Conservation (phyloP, 2,113 vertebrate species). For the Ciconia boyciana region DNA sequence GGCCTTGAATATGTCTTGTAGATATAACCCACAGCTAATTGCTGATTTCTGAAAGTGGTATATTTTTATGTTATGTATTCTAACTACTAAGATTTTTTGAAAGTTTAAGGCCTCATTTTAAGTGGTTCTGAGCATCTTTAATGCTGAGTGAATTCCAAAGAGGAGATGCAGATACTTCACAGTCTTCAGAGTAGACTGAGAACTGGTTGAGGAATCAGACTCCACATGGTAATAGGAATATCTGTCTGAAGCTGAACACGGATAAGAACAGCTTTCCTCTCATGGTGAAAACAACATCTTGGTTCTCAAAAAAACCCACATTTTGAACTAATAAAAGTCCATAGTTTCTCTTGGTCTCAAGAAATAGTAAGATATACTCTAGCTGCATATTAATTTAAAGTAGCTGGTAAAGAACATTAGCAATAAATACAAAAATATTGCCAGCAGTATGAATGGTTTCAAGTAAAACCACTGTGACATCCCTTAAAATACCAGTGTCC, state of each 20-base stretch:
- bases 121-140: background rate
- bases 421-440: background rate
- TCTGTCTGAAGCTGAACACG: background rate
- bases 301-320: fast-evolving
- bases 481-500: background rate
- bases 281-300: background rate
- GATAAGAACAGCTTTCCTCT: background rate
- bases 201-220: background rate
- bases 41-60: background rate
- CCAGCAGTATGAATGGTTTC: background rate
- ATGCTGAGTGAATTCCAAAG: background rate
- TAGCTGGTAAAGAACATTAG: background rate
- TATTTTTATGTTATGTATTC: background rate
- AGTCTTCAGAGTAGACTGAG: background rate
- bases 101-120: background rate
- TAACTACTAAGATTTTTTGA: background rate
- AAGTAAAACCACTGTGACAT: background rate
- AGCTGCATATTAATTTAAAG: background rate
- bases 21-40: background rate
- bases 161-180: background rate
- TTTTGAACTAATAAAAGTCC: background rate
- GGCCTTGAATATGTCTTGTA: background rate
- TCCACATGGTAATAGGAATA: background rate
- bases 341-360: background rate
- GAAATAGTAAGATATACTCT: background rate